A percentile compares a stretch with the other conserved stretches of the same genome.
Conservation (phyloP, 2,113 vertebrate species). For the Zapus hudsonius region DNA sequence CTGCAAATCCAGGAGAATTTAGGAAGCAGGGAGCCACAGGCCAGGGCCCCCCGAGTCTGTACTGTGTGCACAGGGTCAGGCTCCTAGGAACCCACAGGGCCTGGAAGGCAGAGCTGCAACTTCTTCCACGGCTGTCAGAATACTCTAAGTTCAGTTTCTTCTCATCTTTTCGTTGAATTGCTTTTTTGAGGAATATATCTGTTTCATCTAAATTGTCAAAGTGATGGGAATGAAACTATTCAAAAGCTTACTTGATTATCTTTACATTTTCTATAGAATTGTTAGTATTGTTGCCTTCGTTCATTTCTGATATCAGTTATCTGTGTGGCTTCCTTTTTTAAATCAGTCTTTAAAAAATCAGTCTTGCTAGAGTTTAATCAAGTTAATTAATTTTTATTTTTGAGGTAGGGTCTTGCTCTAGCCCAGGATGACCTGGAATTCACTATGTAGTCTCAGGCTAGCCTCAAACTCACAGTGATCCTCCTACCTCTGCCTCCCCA, state of each 20-base stretch:
- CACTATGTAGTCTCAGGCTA: no score
- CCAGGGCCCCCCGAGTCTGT: not conserved
- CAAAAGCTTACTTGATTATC: not conserved
- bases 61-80: no score
- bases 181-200: not conserved
- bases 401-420: no score
- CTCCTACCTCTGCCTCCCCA: no score
- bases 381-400: not conserved
- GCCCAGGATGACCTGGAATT: no score
- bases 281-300: not conserved
- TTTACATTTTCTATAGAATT: not conserved
- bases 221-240: not conserved
- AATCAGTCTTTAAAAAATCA: no score
- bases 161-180: not conserved
- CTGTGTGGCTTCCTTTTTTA: not conserved
- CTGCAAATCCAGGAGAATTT: not conserved
- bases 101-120: not conserved
- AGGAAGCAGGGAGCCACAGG: not conserved
- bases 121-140: not conserved
- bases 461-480: no score
- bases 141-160: not conserved
- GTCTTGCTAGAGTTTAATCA: not conserved
- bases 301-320: not conserved
- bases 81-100: not conserved
- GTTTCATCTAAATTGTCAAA: not conserved